phyloP scores from a whole-genome alignment of 2,888 invertebrate species.

The Pseudococcus jackbeardsleyi region DNA sequence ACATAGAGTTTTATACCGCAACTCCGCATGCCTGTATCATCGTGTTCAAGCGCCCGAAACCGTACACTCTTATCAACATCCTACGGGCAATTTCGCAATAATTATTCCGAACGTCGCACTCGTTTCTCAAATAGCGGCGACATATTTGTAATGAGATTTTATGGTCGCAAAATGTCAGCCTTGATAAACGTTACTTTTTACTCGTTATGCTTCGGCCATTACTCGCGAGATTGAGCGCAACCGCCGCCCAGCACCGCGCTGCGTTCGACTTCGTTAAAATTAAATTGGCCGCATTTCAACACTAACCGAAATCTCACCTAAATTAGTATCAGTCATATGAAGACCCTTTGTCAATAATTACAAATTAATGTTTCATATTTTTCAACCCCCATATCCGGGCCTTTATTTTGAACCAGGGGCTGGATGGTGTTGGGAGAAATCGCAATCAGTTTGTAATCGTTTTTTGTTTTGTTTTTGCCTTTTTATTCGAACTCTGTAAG shows the following conservation, averaged over 20 bases:
- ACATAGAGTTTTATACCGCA: conserved; percentile 54
- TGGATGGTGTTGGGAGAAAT: too few relatives aligned
- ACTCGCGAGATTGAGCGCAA: conserved; percentile 52
- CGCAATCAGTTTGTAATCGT: too few relatives aligned
- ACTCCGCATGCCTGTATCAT: conserved; percentile 48
- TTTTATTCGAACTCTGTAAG: too few relatives aligned
- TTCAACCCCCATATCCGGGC: neutral
- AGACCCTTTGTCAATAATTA: conserved; percentile 53
- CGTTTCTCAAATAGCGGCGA: conserved; percentile 61
- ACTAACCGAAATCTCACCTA: conserved; percentile 33
- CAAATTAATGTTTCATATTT: conserved; percentile 43
- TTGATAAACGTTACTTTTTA: conserved; percentile 61
- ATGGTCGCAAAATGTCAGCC: conserved; percentile 59
- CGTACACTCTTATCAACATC: conserved; percentile 61
- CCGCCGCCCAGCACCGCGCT: neutral
- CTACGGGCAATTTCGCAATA: conserved; percentile 63
- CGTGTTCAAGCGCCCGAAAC: conserved; percentile 35
- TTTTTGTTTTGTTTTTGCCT: too few relatives aligned
- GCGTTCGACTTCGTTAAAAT: conserved; percentile 53
- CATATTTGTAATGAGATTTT: conserved; percentile 63
- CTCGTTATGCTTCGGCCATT: conserved; percentile 52
- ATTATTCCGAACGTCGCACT: conserved; percentile 63
- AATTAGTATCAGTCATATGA: conserved; percentile 47
- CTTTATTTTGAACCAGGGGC: neutral
- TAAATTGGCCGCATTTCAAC: conserved; percentile 55